Evolutionary conservation across 2,888 invertebrate genomes (phyloP), one percentile per base, ranked within the genome.

Genomic region (Lepidocyrtinus sp.): DNA sequence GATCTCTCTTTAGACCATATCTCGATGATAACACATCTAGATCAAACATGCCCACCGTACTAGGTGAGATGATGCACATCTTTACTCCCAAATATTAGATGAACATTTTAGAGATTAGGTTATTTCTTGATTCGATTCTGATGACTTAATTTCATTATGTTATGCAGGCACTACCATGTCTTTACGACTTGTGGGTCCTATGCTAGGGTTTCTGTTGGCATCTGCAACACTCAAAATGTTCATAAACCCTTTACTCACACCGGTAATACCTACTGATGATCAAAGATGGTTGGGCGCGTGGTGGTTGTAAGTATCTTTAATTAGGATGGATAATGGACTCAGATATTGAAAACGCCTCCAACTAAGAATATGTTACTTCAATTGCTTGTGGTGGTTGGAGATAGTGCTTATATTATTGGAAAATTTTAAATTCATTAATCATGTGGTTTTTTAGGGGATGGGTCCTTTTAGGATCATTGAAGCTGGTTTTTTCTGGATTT

Each of bases 281-380:
- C 93, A 93, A 1, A 89, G 93, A 84, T 94, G 94, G 94, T 88
- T 92, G 62, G 94, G 94, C 19, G 93, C 94, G 7, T 94, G 94
- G 93, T 94, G 94, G 94, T 89, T 93, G 15, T 93, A 92, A 87
- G 82, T n/a, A n/a, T n/a, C n/a, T n/a, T n/a, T n/a, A n/a, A n/a
- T n/a, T n/a, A n/a, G n/a, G n/a, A 26, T 12, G 12, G 15, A 12
- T 15, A 9, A 46, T 46, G 46, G 12, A 46, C 46, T 9, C 46
- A 46, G 9, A 15, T 12, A 46, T 15, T 46, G 12, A 46, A 46
- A 46, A 46, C 15, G 9, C 9, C 15, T 9, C 9, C 9, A 46
- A 46, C 15, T 9, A 46, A 46, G 15, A 45, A 12, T 7, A 61
- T 17, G 19, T 9, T n/a, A 61, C 17, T 21, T 17, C 19, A 61